A percentile compares a stretch with the other conserved stretches of the same genome.
These are phyloP conservation scores for Bombyx huttoni DNA, from an alignment of 2,888 invertebrate species.

Conservation along the genomic window DNA sequence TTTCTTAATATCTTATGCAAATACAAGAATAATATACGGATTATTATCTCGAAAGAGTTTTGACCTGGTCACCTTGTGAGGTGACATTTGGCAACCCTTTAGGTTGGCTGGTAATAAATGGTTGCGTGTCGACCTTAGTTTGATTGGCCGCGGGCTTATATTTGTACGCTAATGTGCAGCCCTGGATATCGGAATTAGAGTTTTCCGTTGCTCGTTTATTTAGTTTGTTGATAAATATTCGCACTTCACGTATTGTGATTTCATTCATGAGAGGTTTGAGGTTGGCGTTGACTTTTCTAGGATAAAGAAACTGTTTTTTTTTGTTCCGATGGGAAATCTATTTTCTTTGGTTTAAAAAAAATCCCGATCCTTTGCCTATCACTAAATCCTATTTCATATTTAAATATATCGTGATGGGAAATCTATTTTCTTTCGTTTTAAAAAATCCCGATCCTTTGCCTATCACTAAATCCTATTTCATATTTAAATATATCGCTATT, in stretches of 20 bases:
- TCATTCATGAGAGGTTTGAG: background rate
- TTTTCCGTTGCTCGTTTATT: background rate
- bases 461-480: too few relatives aligned
- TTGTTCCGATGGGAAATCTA: too few relatives aligned
- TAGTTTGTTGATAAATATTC: background rate
- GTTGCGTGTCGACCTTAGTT: conserved; percentile 16
- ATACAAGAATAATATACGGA: background rate
- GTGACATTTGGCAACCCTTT: conserved; percentile 23
- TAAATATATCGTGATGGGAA: too few relatives aligned
- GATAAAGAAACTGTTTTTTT: too few relatives aligned
- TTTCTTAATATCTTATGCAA: background rate
- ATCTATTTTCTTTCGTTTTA: too few relatives aligned
- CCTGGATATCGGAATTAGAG: background rate
- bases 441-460: too few relatives aligned
- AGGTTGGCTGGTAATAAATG: conserved; percentile 1
- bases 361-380: too few relatives aligned
- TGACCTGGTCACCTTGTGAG: conserved; percentile 16
- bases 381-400: too few relatives aligned
- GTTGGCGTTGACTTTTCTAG: too few relatives aligned
- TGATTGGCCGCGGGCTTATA: conserved; percentile 7
- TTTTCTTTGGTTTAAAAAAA: too few relatives aligned
- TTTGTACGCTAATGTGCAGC: background rate
- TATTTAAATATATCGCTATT: too few relatives aligned
- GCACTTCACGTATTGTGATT: background rate
- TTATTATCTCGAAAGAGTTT: background rate